A percentile compares a stretch with the other conserved stretches of the same genome.
Evolutionary conservation across 2,888 invertebrate species (phyloP).

Genomic region (Dysmachus trigonus): DNA sequence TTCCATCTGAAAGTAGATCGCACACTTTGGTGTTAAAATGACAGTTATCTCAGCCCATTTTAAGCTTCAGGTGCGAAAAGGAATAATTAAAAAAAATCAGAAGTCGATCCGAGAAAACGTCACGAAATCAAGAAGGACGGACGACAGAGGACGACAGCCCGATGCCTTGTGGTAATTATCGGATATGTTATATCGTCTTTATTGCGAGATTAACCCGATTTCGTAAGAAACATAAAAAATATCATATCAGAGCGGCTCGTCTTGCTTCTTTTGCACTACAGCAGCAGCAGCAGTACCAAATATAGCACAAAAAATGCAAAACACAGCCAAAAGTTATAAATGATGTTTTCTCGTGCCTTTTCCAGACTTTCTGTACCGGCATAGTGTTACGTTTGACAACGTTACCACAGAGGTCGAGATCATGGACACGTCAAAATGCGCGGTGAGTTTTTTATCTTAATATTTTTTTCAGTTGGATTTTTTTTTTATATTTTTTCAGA

Average conservation of each 20-base stretch:
- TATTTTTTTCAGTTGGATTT: background rate
- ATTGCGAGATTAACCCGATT: slow-evolving; percentile 38
- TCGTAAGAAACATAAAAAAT: slow-evolving; percentile 18
- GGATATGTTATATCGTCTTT: slow-evolving; percentile 24
- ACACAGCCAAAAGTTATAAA: slow-evolving; percentile 11
- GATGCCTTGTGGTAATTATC: slow-evolving; percentile 8
- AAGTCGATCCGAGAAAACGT: background rate
- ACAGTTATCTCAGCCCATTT: slow-evolving; percentile 18
- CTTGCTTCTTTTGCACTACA: background rate
- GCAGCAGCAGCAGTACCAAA: background rate
- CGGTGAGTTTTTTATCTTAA: slow-evolving; percentile 69
- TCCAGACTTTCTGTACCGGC: slow-evolving; percentile 81
- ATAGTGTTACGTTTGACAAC: slow-evolving; percentile 80
- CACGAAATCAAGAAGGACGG: background rate
- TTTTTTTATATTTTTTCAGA: background rate
- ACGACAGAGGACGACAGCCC: slow-evolving; percentile 12
- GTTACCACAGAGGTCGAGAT: slow-evolving; percentile 82
- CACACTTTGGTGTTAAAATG: slow-evolving; percentile 15
- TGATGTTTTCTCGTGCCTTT: slow-evolving; percentile 63
- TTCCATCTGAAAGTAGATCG: slow-evolving; percentile 33
- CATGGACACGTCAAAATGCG: slow-evolving; percentile 82
- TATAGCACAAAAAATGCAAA: background rate
- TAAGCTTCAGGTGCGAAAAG: slow-evolving; percentile 12
- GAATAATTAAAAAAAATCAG: slow-evolving; percentile 8
- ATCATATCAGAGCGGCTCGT: background rate